Conservation (phyloP, 2,797 vertebrate species). For the Delichon dasypus region DNA sequence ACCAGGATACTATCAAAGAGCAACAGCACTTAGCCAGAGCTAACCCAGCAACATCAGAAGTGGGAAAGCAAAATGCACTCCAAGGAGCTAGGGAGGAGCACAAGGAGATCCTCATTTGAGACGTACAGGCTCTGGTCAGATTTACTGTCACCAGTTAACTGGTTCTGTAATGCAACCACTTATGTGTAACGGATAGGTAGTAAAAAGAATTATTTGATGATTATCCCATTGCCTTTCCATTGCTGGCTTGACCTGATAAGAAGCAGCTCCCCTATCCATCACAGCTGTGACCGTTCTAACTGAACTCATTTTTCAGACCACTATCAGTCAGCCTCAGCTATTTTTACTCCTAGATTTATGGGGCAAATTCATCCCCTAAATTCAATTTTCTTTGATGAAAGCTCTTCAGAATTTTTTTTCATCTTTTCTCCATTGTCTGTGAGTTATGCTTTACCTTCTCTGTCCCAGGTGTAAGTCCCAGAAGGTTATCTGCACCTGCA, state of each 20-base stretch:
- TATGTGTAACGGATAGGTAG: slow-evolving; percentile 63
- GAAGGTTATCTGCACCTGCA: slow-evolving; percentile 58
- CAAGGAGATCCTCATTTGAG: not conserved
- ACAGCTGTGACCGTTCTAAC: slow-evolving; percentile 45
- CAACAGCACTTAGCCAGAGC: not conserved
- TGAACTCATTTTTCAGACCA: slow-evolving; percentile 67
- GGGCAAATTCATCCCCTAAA: slow-evolving; percentile 61
- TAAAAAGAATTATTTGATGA: slow-evolving; percentile 69
- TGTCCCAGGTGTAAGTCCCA: slow-evolving; percentile 10
- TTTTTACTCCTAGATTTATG: slow-evolving; percentile 72
- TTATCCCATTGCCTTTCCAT: slow-evolving; percentile 69
- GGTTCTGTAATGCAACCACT: slow-evolving; percentile 59
- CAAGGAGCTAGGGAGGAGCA: not conserved
- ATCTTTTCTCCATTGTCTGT: slow-evolving; percentile 35
- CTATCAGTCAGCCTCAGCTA: slow-evolving; percentile 63
- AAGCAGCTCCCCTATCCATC: slow-evolving; percentile 60
- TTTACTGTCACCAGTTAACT: slow-evolving; percentile 55
- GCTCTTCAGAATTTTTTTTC: slow-evolving; percentile 15
- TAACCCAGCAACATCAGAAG: not conserved
- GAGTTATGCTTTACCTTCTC: slow-evolving; percentile 49
- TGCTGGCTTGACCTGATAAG: slow-evolving; percentile 68
- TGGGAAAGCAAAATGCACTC: not conserved
- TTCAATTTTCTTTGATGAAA: slow-evolving; percentile 70
- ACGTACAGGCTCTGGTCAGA: not conserved
- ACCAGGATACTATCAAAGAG: not conserved